Percentiles rank a stretch among this genome's conserved stretches.
phyloP scores from a whole-genome alignment of 2,888 invertebrate genomes.

The Cheilosia scutellata region DNA sequence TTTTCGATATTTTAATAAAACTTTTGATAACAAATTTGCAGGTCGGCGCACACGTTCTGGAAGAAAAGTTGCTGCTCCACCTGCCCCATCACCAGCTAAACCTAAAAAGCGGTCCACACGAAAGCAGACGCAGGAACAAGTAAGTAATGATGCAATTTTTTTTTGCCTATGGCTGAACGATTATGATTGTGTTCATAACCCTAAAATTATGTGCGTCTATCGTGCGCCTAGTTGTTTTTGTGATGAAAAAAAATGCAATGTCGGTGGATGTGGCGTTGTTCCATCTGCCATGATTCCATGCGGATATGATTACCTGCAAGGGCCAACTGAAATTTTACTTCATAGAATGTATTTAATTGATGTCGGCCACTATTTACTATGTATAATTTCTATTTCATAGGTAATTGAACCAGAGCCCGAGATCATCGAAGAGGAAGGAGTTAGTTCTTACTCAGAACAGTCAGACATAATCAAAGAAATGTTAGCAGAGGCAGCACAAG shows the following conservation, averaged over 20 bases:
- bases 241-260: conserved; percentile 82
- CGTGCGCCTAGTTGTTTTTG: conserved; percentile 25
- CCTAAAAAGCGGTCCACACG: conserved; percentile 81
- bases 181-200: conserved; percentile 44
- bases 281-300: conserved; percentile 84
- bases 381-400: conserved; percentile 27
- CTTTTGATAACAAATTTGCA: conserved; percentile 77
- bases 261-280: conserved; percentile 84
- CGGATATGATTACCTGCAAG: conserved; percentile 83
- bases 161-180: background rate
- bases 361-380: background rate
- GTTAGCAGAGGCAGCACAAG: conserved; percentile 80
- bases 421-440: conserved; percentile 57
- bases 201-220: conserved; percentile 37
- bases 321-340: conserved; percentile 82
- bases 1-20: background rate
- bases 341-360: background rate
- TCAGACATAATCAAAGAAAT: conserved; percentile 80
- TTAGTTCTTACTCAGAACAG: conserved; percentile 73
- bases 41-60: conserved; percentile 87
- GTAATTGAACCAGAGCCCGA: conserved; percentile 50
- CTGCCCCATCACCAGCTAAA: conserved; percentile 78
- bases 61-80: conserved; percentile 82
- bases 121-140: conserved; percentile 82
- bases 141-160: conserved; percentile 80